Conservation (phyloP, 2,113 vertebrate species). For the Myotis davidii region DNA sequence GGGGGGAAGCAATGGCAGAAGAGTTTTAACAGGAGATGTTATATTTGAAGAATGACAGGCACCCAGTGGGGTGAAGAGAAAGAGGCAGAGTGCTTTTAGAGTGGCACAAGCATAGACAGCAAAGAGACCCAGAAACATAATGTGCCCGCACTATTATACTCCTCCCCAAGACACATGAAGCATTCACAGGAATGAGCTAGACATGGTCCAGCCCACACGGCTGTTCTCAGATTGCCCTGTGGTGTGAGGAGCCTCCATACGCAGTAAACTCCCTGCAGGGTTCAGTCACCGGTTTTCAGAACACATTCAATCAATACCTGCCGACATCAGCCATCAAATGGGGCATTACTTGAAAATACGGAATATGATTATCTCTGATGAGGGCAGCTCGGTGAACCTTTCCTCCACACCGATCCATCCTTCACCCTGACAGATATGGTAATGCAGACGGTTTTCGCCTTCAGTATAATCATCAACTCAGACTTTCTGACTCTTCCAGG, state of each 20-base stretch:
- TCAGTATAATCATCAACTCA: constrained; percentile 31
- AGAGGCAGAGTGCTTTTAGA: neutral
- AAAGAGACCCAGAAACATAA: neutral
- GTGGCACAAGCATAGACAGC: neutral
- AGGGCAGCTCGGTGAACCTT: constrained; percentile 45
- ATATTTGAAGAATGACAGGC: neutral
- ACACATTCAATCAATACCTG: constrained; percentile 55
- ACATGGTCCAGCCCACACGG: neutral
- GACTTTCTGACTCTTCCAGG: constrained; percentile 45
- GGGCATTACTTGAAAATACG: constrained; percentile 59
- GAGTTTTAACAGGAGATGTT: neutral
- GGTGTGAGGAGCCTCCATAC: neutral
- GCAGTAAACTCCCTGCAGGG: neutral
- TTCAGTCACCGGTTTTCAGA: constrained; percentile 16
- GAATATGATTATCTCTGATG: constrained; percentile 64
- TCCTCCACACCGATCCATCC: constrained; percentile 6
- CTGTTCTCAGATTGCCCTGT: neutral
- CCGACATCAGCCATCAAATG: constrained; percentile 55
- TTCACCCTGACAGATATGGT: constrained; percentile 63
- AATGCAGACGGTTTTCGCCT: neutral
- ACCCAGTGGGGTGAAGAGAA: neutral
- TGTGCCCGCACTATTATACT: neutral
- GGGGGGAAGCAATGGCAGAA: neutral
- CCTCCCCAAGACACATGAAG: neutral
- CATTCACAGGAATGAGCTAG: neutral